Percentiles rank a stretch among this genome's conserved stretches.
Conservation (phyloP, 2,888 invertebrate genomes). For the Timandra comae region DNA sequence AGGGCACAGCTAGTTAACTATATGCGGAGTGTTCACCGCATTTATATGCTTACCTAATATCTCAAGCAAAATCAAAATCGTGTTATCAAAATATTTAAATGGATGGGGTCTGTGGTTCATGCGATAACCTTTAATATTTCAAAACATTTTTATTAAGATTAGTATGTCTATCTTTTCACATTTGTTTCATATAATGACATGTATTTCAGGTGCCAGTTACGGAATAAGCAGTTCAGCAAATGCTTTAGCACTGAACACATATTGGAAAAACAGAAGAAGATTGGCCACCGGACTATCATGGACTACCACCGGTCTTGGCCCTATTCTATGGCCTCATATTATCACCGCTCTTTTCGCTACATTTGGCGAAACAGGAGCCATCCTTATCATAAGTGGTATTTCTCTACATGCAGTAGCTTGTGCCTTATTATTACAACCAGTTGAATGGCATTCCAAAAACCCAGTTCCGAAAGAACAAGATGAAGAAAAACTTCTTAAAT, state of each 20-base stretch:
- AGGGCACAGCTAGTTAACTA: too few relatives aligned
- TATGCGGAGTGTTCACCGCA: too few relatives aligned
- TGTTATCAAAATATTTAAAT: too few relatives aligned
- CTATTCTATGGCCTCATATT: conserved; percentile 83
- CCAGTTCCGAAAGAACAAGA: conserved; percentile 34
- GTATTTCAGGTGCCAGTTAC: conserved; percentile 78
- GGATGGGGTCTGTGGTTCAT: too few relatives aligned
- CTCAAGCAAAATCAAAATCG: too few relatives aligned
- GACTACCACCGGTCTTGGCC: conserved; percentile 83
- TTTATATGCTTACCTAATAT: too few relatives aligned
- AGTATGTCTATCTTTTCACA: too few relatives aligned
- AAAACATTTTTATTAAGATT: too few relatives aligned
- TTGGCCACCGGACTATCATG: conserved; percentile 83
- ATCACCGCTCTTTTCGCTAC: conserved; percentile 78
- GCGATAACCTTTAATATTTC: too few relatives aligned
- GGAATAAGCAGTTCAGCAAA: conserved; percentile 83
- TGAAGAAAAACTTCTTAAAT: conserved; percentile 41
- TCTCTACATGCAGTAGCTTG: conserved; percentile 82
- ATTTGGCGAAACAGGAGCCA: conserved; percentile 81
- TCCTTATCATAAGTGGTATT: conserved; percentile 80
- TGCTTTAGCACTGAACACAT: conserved; percentile 83
- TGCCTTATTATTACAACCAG: conserved; percentile 83
- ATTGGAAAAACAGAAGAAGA: conserved; percentile 82
- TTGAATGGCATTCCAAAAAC: conserved; percentile 82
- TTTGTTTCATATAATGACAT: background rate